A percentile compares a stretch with the other conserved stretches of the same genome.
phyloP scores from a whole-genome alignment of 2,888 invertebrate genomes.

The Drosophila mercatorum region DNA sequence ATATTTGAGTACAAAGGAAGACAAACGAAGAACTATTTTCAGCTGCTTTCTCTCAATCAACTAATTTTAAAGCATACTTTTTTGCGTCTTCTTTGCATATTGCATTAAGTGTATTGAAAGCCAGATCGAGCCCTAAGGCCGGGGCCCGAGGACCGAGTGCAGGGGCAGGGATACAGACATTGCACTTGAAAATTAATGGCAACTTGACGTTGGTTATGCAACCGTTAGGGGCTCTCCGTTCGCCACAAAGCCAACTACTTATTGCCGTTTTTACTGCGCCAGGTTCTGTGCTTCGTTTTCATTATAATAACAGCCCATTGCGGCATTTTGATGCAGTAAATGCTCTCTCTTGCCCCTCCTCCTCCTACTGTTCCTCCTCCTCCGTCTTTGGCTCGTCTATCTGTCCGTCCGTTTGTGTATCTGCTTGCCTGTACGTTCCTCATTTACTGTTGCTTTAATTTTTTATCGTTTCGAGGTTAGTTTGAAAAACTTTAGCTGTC shows the following conservation, averaged over 20 bases:
- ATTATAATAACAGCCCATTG: slow-evolving; percentile 76
- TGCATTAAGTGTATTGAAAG: neutral
- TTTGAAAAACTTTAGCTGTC: slow-evolving; percentile 78
- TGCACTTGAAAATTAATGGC: slow-evolving; percentile 65
- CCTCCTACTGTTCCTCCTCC: neutral
- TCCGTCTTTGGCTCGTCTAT: neutral
- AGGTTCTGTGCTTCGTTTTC: slow-evolving; percentile 66
- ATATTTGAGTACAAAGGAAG: neutral
- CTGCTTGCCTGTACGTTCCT: slow-evolving; percentile 16
- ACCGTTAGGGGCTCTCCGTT: slow-evolving; percentile 41
- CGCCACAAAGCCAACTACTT: slow-evolving; percentile 37
- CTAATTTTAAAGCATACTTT: neutral
- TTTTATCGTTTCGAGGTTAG: slow-evolving; percentile 77
- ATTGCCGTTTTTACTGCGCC: slow-evolving; percentile 53
- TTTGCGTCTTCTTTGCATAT: neutral
- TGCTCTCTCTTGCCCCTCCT: slow-evolving; percentile 13
- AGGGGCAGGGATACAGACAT: slow-evolving; percentile 29
- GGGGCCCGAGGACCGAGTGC: neutral
- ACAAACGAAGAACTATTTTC: neutral
- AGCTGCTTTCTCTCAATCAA: slow-evolving; percentile 1
- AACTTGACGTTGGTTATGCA: slow-evolving; percentile 61
- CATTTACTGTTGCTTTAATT: slow-evolving; percentile 70
- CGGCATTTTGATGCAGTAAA: slow-evolving; percentile 74
- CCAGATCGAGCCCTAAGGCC: slow-evolving; percentile 4
- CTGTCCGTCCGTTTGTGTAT: neutral